phyloP scores from a whole-genome alignment of 2,113 vertebrate genomes.

The Bufo gargarizans region DNA sequence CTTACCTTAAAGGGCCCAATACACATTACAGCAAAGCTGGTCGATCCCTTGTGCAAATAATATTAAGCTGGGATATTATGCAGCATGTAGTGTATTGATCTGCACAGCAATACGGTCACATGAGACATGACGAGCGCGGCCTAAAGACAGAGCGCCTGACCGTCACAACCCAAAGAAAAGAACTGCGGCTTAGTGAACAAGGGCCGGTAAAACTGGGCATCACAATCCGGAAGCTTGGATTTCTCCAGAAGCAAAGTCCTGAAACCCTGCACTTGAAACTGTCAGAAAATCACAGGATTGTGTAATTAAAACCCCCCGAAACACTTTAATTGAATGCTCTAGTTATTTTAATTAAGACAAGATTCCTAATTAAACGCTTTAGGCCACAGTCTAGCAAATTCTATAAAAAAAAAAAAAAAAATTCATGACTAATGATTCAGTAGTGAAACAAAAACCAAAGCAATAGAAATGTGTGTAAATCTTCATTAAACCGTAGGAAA shows the following conservation, averaged over 20 bases:
- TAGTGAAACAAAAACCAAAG: no score
- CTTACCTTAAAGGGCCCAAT: no score
- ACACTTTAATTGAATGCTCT: slow-evolving; percentile 44
- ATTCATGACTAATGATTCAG: slow-evolving; percentile 8
- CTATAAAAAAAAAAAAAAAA: background rate
- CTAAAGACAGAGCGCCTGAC: no score
- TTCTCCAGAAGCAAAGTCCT: background rate
- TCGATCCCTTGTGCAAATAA: no score
- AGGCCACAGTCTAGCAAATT: slow-evolving; percentile 32
- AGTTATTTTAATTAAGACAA: slow-evolving; percentile 49
- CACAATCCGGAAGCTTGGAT: background rate
- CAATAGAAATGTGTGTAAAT: background rate
- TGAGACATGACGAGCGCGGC: no score
- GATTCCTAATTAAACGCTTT: slow-evolving; percentile 39
- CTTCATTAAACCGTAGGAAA: no score
- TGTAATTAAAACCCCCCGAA: slow-evolving; percentile 33
- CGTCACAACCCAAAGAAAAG: no score
- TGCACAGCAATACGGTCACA: no score
- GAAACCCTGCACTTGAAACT: slow-evolving; percentile 18
- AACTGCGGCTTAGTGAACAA: no score
- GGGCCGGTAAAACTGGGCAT: background rate
- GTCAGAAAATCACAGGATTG: slow-evolving; percentile 26
- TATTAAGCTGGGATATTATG: no score
- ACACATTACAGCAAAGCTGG: no score
- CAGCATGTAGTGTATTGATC: no score